Conservation (phyloP, 2,888 invertebrate species). For the Andrena fulva region DNA sequence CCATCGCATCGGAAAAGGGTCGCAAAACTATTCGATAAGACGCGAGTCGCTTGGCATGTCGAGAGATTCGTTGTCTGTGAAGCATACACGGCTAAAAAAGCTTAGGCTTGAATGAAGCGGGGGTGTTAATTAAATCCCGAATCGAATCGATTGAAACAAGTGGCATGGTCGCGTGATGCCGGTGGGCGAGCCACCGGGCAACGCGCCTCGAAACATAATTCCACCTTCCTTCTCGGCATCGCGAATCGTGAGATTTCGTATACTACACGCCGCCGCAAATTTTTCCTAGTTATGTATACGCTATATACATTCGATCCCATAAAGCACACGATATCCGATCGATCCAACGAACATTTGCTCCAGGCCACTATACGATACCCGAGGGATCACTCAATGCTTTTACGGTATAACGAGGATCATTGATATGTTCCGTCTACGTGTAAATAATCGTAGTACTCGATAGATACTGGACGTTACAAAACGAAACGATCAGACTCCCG, state of each 20-base stretch:
- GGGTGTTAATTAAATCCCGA: constrained; percentile 41
- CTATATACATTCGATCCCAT: constrained; percentile 51
- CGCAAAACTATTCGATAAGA: constrained; percentile 41
- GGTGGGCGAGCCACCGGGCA: constrained; percentile 11
- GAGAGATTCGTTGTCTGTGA: constrained; percentile 67
- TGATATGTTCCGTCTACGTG: constrained; percentile 31
- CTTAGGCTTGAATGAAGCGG: constrained; percentile 52
- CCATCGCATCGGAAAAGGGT: constrained; percentile 23
- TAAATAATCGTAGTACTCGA: constrained; percentile 2
- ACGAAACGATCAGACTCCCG: background rate
- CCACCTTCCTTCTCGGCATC: constrained; percentile 40
- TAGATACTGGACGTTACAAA: background rate
- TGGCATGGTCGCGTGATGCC: constrained; percentile 56
- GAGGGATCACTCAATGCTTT: background rate
- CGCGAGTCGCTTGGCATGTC: constrained; percentile 52
- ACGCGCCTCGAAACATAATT: constrained; percentile 52
- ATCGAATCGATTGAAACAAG: constrained; percentile 59
- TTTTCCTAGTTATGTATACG: constrained; percentile 53
- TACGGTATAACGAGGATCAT: background rate
- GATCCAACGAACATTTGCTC: constrained; percentile 5
- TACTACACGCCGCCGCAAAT: constrained; percentile 44
- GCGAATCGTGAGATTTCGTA: constrained; percentile 50
- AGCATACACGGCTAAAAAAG: constrained; percentile 52
- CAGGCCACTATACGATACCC: background rate
- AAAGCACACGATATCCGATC: constrained; percentile 56